These are phyloP conservation scores for Spisula solida DNA, from an alignment of 2,888 invertebrate species.

Conservation along the genomic window DNA sequence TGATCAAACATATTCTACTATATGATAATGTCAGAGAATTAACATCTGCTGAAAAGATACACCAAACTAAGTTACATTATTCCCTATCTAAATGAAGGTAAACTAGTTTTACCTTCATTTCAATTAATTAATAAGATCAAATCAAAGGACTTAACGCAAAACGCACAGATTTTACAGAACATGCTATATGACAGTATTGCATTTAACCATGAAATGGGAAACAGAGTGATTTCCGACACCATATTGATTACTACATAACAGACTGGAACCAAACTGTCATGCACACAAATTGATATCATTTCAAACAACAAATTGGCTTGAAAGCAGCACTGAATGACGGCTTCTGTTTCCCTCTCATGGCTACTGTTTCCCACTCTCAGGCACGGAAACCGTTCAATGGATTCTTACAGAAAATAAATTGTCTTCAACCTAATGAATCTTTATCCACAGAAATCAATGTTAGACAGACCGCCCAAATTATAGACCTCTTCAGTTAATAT, in stretches of 20 bases:
- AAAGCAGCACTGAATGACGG: neutral
- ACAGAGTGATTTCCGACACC: neutral
- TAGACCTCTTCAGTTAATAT: conserved; percentile 43
- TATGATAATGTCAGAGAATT: neutral
- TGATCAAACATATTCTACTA: neutral
- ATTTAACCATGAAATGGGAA: neutral
- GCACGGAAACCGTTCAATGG: conserved; percentile 2
- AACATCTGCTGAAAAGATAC: too few relatives aligned
- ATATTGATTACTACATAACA: conserved; percentile 9
- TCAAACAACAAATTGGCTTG: conserved; percentile 8
- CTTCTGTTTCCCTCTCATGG: neutral
- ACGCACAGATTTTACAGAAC: too few relatives aligned
- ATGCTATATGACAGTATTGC: too few relatives aligned
- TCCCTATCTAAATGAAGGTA: too few relatives aligned
- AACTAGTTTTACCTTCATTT: too few relatives aligned
- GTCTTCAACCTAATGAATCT: conserved; percentile 28
- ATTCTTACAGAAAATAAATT: conserved; percentile 22
- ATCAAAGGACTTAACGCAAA: too few relatives aligned
- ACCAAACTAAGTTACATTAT: too few relatives aligned
- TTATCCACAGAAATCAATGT: conserved; percentile 25
- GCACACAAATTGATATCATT: conserved; percentile 5
- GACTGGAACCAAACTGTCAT: conserved; percentile 12
- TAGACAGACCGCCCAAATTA: conserved; percentile 46
- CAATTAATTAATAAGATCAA: too few relatives aligned
- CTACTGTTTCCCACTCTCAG: neutral